A percentile compares a stretch with the other conserved stretches of the same genome.
Conservation (phyloP, 2,888 invertebrate species). For the Timema cristinae region DNA sequence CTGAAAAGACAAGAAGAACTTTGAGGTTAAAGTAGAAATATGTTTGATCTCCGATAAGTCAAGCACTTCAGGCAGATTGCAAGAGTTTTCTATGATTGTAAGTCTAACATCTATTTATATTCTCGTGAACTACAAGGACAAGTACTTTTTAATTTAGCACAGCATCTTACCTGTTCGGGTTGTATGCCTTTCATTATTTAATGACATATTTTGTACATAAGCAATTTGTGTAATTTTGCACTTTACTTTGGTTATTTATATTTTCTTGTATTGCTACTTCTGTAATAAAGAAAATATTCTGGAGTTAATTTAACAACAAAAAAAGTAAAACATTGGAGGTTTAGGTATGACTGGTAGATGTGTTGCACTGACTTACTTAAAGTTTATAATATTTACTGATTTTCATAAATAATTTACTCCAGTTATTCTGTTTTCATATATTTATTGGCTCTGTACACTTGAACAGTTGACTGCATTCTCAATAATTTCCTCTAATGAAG, state of each 20-base stretch:
- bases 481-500: neutral
- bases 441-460: neutral
- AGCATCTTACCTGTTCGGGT: no score
- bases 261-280: neutral
- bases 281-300: neutral
- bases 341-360: neutral
- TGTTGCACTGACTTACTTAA: neutral
- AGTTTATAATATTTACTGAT: neutral
- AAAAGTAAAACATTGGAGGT: neutral
- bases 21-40: neutral
- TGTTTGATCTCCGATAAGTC: neutral
- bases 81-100: neutral
- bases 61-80: neutral
- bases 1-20: neutral
- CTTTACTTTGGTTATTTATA: no score
- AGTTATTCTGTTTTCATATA: neutral
- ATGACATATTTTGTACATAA: neutral
- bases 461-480: no score
- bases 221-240: neutral
- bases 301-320: neutral
- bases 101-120: no score
- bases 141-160: no score
- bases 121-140: no score
- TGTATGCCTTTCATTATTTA: no score
- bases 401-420: constrained; percentile 4